Base-by-base conservation (phyloP, 92 coral and sea anemone genomes). In the Desmophyllum pertusum region DNA sequence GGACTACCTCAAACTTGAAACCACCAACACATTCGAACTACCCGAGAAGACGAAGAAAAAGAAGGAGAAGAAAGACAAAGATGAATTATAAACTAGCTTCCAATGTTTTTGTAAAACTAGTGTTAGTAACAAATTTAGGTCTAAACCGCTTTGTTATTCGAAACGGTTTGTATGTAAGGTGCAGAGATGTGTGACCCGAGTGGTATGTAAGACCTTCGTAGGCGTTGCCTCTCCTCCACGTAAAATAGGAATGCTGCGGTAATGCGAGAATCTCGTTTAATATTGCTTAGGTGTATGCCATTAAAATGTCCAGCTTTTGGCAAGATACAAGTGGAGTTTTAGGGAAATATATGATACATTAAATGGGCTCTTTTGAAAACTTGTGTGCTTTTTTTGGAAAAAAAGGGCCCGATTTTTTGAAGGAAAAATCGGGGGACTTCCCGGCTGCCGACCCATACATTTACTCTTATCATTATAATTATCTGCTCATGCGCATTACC, bases 1-100 rank as follows among this genome's bases (percentile, higher is more conserved):
- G 5, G 94, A 94, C 36, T 96, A 86, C 75, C 90, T 96, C 73
- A 92, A 94, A 53, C 87, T 84, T 3, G 94, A 96, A 84, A 95
- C 99, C 52, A 90, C 95, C 6, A 92, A 93, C 79, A 89, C 94
- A 2, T 87, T 96, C 59, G 80, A 71, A 33, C 50, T 96, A 59
- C 91, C 93, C 6, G 79, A 88, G 39, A 78, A 91, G 73, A 91
- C 92, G 78, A 84, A 89, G 31, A 90, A 90, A 81, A 93, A 91
- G 77, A 81, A 71, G 46, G 70, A 81, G 39, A 90, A 90, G 81
- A 82, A 83, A 51, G 87, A 85, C 43, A 84, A 64, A 84, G 87
- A 84, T 48, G 87, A 84, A 76, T 65, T 84, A 48, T 84, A 75
- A 84, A 84, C 33, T 40, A 57, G 14, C 39, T 19, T 14, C 30